phyloP scores from a whole-genome alignment of 1,140 invertebrate species.

The Ostrea denselamellosa region DNA sequence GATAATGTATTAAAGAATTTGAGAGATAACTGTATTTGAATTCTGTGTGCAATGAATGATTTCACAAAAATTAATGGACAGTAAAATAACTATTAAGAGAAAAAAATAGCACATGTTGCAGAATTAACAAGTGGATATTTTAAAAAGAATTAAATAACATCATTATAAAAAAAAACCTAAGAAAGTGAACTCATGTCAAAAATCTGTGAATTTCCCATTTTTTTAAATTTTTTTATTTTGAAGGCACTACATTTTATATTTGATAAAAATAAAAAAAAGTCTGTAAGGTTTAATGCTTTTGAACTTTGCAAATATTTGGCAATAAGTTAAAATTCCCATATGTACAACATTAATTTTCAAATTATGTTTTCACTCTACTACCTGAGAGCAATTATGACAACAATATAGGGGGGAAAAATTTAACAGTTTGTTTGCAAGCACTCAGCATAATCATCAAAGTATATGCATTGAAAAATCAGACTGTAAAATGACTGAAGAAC shows the following conservation, averaged over 20 bases:
- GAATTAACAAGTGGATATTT: conserved; percentile 16
- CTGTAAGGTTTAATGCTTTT: background rate
- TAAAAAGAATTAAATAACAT: background rate
- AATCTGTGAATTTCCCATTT: background rate
- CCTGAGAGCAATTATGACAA: too few species aligned
- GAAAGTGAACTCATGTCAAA: background rate
- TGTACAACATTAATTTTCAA: background rate
- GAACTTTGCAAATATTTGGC: background rate
- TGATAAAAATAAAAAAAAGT: background rate
- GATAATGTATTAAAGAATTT: background rate
- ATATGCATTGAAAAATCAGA: too few species aligned
- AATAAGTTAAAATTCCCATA: background rate
- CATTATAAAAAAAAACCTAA: background rate
- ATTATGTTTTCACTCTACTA: too few species aligned
- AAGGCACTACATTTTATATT: background rate
- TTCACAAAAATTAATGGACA: background rate
- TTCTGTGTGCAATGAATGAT: background rate
- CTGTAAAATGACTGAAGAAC: too few species aligned
- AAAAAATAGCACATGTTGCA: background rate
- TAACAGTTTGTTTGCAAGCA: too few species aligned
- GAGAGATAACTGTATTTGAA: background rate
- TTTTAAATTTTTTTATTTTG: background rate
- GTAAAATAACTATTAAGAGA: background rate
- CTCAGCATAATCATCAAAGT: too few species aligned
- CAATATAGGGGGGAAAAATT: too few species aligned